Evolutionary conservation across 2,888 invertebrate species (phyloP), one percentile per base, ranked within the genome.

Genomic region (Troides aeacus): DNA sequence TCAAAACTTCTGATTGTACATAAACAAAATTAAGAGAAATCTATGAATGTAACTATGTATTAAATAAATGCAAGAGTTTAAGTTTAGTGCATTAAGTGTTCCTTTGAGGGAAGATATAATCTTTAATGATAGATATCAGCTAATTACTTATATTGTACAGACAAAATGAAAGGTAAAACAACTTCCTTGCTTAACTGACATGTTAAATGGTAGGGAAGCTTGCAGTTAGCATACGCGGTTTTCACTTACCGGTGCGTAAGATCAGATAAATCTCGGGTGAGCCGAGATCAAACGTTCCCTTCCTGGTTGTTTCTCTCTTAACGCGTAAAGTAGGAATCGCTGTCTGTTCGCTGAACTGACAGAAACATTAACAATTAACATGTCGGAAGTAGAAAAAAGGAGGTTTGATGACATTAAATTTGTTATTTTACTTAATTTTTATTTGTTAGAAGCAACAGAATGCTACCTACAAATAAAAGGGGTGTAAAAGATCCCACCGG

Each of bases 261-360:
- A 69, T 69, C 65, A 30, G 69, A 69, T 69, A 69, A 65, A 53
- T 68, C 57, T 69, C 57, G 61, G 64, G 69, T 62, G 61, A 65
- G 69, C 42, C 56, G 64, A 69, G 69, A 69, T 69, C 69, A 69
- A 69, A 69, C 65, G 65, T 69, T 64, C 64, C 18, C 62, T 69
- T 69, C 64, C 65, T 65, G 7, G 69, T 61, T 67, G 39, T 64
- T 64, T 62, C 64, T 69, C 50, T 46, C 61, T 61, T 57, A 64
- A 30, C 18, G 12, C 24, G 7, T 21, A 42, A 57, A 65, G 69
- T 57, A 61, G 69, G 64, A 69, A 61, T 65, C 53, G 39, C 59
- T 62, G 50, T 57, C 64, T 23, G 64, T 68, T 58, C 17, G 56
- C 69, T 39, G n/a, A 17, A 15, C 58, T 69, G 69, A 64, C 69